Base-by-base conservation (phyloP, 2,888 invertebrate species). In the Harpagoxenus sublaevis region DNA sequence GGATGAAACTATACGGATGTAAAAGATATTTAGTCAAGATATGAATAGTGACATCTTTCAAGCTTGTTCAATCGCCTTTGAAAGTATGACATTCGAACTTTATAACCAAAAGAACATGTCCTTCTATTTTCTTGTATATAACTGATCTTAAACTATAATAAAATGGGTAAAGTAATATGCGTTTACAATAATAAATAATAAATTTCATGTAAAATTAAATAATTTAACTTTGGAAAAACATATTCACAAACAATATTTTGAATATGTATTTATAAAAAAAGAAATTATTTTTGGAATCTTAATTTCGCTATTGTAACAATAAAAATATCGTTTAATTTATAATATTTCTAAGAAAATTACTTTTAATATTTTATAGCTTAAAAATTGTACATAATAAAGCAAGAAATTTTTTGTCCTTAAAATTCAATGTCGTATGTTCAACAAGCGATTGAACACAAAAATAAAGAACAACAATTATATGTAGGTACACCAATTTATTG, bases 1-100 rank as follows among this genome's bases (percentile, higher is more conserved):
- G 3, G 5, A 75, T 51, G 10, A 12, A 66, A 55, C 28, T 77
- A 45, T 12, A 6, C 9, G 10, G 12, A 31, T 66, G 6, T 42
- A 15, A 28, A 51, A 63, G n/a, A 39, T 53, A 23, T 23, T 23
- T 23, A 39, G 10, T 15, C 28, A 42, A 42, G n/a, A 78, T 42
- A 45, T 68, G 10, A 78, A 78, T 42, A 68, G n/a, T 1, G n/a
- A 1, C n/a, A 66, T 57, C 5, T 68, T 78, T 68, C 28, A 78
- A 66, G 12, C 5, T 8, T 55, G 31, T 39, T 42, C 28, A 57
- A 53, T n/a, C 3, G 12, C 31, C 12, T 63, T 63, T 53, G 8
- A 78, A 55, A 12, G 3, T 55, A 23, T 78, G n/a, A 77, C 42
- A 66, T 31, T 66, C 0, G 8, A 55, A 42, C 15, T 66, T 53